Evolutionary conservation across 2,888 invertebrate species (phyloP), one percentile per base, ranked within the genome.

Genomic region (Cataglyphis livida): DNA sequence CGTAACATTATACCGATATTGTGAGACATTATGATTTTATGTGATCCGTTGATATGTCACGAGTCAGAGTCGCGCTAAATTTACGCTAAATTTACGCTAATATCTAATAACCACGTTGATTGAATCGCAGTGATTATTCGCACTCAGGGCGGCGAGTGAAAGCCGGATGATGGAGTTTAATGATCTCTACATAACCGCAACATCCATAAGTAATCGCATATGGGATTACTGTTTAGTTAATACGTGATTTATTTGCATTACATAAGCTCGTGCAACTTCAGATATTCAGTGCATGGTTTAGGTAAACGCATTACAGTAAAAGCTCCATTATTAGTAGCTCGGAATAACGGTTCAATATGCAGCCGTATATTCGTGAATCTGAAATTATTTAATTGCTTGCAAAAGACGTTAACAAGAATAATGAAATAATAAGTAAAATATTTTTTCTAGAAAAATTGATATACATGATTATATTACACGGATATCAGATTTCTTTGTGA

Each of bases 101-200:
- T 57, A 65, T 48, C 70, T 81, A 78, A 81, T 85, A 87, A 84
- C 82, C 79, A 61, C 25, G 5, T 9, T 76, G 78, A 84, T 78
- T 76, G 83, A 83, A 86, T 84, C 44, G 61, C 79, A 48, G 35
- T 83, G 84, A 88, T 88, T 83, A 85, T 75, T 61, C 51, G 64
- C 54, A 68, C 66, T 44, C 81, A 73, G 61, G 28, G 25, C 18
- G 48, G 18, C 48, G 48, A 25, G 25, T 75, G 51, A 51, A 75
- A 25, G 44, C 25, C 59, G 54, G 32, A 15, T 66, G 78, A 70
- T 66, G 64, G 54, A 82, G 79, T 87, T 85, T 75, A 81, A 59
- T 82, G 28, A 59, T 65, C 76, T 64, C 25, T 66, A 15, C 59
- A 15, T 61, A 41, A 25, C 15, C 54, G 51, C 35, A 65, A 79